phyloP scores from a whole-genome alignment of 2,797 vertebrate genomes.

The Sebastes steindachneri region DNA sequence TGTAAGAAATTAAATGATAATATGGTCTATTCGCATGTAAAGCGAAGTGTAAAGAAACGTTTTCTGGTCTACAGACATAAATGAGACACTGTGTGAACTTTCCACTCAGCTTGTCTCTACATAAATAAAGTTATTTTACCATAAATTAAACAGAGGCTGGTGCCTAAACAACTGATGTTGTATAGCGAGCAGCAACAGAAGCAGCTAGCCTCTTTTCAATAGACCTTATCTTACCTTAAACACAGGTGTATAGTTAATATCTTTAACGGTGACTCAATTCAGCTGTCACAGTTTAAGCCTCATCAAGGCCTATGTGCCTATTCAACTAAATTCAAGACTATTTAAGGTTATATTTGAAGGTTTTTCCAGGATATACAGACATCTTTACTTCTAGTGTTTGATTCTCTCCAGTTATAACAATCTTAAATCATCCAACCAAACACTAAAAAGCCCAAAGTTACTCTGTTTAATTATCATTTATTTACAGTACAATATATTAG shows the following conservation, averaged over 20 bases:
- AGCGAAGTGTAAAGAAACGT: rapidly evolving
- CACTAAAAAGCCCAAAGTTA: neutral
- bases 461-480: neutral
- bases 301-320: neutral
- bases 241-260: neutral
- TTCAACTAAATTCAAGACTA: no score
- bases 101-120: neutral
- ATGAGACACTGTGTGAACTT: neutral
- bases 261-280: neutral
- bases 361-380: neutral
- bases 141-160: neutral
- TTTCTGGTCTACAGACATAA: no score
- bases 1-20: no score
- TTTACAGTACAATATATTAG: neutral
- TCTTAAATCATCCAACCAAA: neutral
- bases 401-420: neutral
- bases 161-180: neutral
- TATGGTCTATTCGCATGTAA: no score
- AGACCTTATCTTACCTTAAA: neutral
- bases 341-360: no score
- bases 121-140: neutral
- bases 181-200: neutral
- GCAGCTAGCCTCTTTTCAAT: neutral
- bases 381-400: neutral
- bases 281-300: neutral